Base-by-base conservation (phyloP, 2,888 invertebrate genomes). In the Trissolcus brochymenae region DNA sequence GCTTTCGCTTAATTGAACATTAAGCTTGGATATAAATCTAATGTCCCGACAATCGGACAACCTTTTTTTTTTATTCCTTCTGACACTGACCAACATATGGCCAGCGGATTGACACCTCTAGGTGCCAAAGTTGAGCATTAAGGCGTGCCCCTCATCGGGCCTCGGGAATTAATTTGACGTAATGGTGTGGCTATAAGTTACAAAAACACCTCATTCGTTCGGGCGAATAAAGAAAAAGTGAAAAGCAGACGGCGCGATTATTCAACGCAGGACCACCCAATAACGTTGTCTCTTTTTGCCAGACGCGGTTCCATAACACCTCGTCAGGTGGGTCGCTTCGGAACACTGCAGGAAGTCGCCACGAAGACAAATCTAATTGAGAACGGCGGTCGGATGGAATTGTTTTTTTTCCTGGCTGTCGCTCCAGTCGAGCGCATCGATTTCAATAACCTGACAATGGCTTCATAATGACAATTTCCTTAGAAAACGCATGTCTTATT, bases 291-390 rank as follows among this genome's bases (percentile, higher is more conserved):
- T 35, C 35, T 53, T 73, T 80, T 78, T 77, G 76, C 75, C 76
- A 77, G 76, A 25, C 78, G 35, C 49, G 62, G 80, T 68, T 61
- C 68, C 67, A 81, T 85, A 84, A 86, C 87, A 87, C 87, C 87
- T 87, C 85, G 85, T 88, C 89, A 89, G 88, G 88, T 88, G 87
- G 87, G 81, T 84, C 81, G 82, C 79, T 70, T 53, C 79, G 81
- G 80, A 83, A 83, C 85, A 83, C 85, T 84, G 84, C 86, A 83
- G 87, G 86, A 86, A 85, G 84, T 83, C 87, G 85, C 89, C 88
- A 89, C 89, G 89, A 89, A 89, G 88, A 89, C 86, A 86, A 88
- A 89, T 88, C 86, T 86, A 80, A 72, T 68, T 83, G 79, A 87
- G 86, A 84, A 87, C 85, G 83, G 81, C 82, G 35, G 82, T 46